Conservation (phyloP, 2,797 vertebrate genomes). For the Sebastes miniatus region DNA sequence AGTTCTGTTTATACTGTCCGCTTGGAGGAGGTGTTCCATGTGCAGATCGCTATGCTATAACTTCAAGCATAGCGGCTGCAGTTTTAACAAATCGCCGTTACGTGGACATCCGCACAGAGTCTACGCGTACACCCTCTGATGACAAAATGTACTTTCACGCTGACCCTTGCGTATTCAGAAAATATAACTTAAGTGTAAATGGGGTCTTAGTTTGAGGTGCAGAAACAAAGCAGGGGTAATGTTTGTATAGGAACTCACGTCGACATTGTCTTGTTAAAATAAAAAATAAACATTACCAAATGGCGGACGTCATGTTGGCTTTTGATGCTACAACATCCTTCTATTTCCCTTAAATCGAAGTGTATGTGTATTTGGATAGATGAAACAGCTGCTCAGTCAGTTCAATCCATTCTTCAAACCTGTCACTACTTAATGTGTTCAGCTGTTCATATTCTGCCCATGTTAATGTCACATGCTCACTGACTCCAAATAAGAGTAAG, state of each 20-base stretch:
- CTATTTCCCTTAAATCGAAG: not conserved
- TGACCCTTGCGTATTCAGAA: too few relatives aligned
- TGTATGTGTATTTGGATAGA: not conserved
- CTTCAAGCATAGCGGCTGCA: too few relatives aligned
- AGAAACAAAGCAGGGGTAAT: not conserved
- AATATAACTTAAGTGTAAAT: not conserved
- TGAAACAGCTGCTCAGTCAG: not conserved
- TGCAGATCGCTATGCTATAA: too few relatives aligned
- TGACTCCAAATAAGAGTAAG: not conserved
- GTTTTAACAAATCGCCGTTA: too few relatives aligned
- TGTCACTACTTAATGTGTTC: not conserved
- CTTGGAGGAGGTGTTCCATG: too few relatives aligned
- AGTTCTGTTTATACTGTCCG: too few relatives aligned
- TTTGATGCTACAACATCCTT: not conserved
- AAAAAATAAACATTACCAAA: not conserved
- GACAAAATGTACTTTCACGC: too few relatives aligned
- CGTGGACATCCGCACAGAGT: too few relatives aligned
- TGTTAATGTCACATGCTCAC: not conserved
- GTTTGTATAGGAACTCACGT: not conserved
- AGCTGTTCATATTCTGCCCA: not conserved
- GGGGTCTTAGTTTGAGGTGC: too few relatives aligned
- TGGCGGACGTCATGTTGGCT: not conserved
- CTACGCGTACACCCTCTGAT: too few relatives aligned
- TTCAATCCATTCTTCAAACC: not conserved
- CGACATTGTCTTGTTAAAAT: not conserved